Percentiles rank a stretch among this genome's conserved stretches.
Conservation (phyloP, 2,797 vertebrate genomes). For the Xiphorhynchus erythropygius region DNA sequence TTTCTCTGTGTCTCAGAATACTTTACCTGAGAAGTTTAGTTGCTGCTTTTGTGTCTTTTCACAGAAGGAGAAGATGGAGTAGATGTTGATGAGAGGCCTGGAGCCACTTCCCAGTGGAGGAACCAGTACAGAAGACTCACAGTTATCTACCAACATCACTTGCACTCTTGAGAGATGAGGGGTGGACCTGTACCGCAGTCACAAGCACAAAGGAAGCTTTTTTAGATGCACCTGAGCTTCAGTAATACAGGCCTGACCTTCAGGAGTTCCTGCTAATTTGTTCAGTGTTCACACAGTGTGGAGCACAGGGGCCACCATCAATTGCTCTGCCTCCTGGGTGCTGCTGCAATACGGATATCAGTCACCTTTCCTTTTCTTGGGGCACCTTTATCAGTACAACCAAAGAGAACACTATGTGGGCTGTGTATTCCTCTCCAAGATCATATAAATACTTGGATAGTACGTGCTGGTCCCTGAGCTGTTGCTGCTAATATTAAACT, state of each 20-base stretch:
- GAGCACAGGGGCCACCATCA: not conserved
- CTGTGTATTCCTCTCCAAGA: not conserved
- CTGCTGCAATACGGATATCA: not conserved
- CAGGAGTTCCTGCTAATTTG: not conserved
- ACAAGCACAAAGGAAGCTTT: not conserved
- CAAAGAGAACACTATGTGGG: not conserved
- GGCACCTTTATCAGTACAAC: not conserved
- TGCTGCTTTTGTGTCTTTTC: not conserved
- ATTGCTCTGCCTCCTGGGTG: not conserved
- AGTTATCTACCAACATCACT: not conserved
- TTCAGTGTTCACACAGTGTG: not conserved
- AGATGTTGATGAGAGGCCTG: not conserved
- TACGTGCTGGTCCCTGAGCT: not conserved
- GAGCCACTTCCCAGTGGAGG: not conserved
- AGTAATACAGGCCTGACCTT: not conserved
- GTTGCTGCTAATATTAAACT: not conserved
- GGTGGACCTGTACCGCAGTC: rapidly evolving
- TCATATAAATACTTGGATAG: not conserved
- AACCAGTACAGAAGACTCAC: not conserved
- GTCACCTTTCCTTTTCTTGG: not conserved
- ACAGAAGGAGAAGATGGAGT: not conserved
- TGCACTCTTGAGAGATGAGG: not conserved
- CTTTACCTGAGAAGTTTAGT: not conserved
- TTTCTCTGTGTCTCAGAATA: not conserved
- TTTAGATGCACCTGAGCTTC: not conserved